Base-by-base conservation (phyloP, 2,888 invertebrate genomes). In the Emesis furor region DNA sequence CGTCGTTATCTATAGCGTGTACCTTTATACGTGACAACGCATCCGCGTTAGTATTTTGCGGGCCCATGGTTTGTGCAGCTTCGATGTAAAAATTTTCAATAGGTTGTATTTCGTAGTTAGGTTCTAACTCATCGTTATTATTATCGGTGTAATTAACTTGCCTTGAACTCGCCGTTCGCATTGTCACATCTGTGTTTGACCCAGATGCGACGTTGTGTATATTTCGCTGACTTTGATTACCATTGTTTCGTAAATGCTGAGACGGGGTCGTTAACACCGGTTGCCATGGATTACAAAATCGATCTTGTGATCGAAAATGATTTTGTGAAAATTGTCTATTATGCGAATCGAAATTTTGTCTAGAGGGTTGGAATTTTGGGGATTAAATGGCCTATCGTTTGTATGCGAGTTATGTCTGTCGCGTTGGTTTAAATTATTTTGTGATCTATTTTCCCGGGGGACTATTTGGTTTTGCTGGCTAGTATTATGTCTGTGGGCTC, bases 1-100 rank as follows among this genome's bases (percentile, higher is more conserved):
- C 42, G 10, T 78, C 78, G 30, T 71, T 69, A 24, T 62, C 76
- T 76, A 81, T 65, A 7, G 68, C 37, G 37, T 86, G 83, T 62
- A 89, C 10, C 69, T 76, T 77, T 8, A 88, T 83, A n/a, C 88
- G 59, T 0, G 89, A 88, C 10, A 89, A 73, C 3, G 89, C 88
- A 39, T 87, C 87, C 14, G 90, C 90, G 71, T 92, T 90, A 6
- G 83, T 86, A 78, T 92, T 92, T 69, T 89, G 76, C 81, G 62
- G 62, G 32, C 35, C 42, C 42, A 12, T 46, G 42, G 14, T 46
- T 46, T 46, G 42, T 46, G 42, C 12, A 12, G 42, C 42, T 46
- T 46, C 17, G 55, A n/a, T 59, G 24, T 37, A n/a, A 39, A 62
- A 62, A 62, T 62, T 74, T 62, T 62, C 62, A 7, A 55, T 7